Conservation (phyloP, 2,113 vertebrate species). For the Stigmatopora nigra region DNA sequence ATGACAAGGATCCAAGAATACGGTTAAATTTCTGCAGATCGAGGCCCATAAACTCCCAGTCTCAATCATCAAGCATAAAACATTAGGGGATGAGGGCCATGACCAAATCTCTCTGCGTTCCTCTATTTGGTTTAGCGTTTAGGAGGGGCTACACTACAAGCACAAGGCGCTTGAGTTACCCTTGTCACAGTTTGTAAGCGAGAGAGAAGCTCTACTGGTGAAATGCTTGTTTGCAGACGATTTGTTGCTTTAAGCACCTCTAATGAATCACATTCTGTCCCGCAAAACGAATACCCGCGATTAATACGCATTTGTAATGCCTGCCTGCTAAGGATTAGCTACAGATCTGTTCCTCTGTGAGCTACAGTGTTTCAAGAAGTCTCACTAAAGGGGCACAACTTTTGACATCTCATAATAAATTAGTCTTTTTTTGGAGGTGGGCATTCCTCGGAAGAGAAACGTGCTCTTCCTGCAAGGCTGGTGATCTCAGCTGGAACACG, state of each 20-base stretch:
- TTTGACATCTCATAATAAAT: slow-evolving; percentile 66
- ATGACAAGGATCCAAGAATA: slow-evolving; percentile 60
- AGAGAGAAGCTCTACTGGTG: slow-evolving; percentile 40
- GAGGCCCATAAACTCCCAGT: slow-evolving; percentile 50
- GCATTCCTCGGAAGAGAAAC: slow-evolving; percentile 52
- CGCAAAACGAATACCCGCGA: slow-evolving; percentile 47
- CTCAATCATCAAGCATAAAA: slow-evolving; percentile 67
- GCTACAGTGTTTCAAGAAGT: slow-evolving; percentile 62
- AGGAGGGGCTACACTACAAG: slow-evolving; percentile 24
- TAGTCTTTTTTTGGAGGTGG: slow-evolving; percentile 44
- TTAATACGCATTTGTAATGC: slow-evolving; percentile 56
- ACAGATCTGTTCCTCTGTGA: slow-evolving; percentile 53
- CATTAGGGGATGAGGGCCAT: slow-evolving; percentile 54
- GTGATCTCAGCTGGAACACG: slow-evolving; percentile 29
- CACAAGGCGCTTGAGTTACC: slow-evolving; percentile 36
- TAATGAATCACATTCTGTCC: slow-evolving; percentile 65
- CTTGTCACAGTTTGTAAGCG: slow-evolving; percentile 51
- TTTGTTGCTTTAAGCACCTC: slow-evolving; percentile 58
- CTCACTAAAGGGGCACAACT: slow-evolving; percentile 63
- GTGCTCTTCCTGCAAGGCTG: slow-evolving; percentile 47
- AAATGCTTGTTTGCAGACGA: slow-evolving; percentile 61
- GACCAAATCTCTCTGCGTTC: slow-evolving; percentile 53
- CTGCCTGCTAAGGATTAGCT: slow-evolving; percentile 64
- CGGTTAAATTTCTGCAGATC: slow-evolving; percentile 58
- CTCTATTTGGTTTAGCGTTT: slow-evolving; percentile 65